Base-by-base conservation (phyloP, 2,888 invertebrate genomes). In the Meteorus cinctellus region DNA sequence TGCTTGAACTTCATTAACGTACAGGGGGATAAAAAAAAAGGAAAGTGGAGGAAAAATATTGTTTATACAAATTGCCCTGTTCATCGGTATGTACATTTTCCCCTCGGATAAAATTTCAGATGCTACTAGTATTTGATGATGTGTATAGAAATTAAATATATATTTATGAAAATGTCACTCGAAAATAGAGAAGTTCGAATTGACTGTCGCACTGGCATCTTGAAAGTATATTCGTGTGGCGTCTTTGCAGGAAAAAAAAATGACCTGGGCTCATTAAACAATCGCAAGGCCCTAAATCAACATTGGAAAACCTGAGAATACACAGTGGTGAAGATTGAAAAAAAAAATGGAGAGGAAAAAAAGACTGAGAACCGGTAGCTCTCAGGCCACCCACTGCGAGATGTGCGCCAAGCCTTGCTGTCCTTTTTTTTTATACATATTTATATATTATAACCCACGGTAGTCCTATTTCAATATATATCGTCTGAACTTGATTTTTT, bases 211-310 rank as follows among this genome's bases (percentile, higher is more conserved):
- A 19, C 4, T 55, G 55, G 55, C 19, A 55, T 55, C 24, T 8
- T 24, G n/a, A 55, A 55, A 55, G 55, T 19, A 8, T n/a, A 6
- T 19, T 55, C 55, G 55, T 55, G 19, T 19, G 55, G 19, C n/a
- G 55, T 55, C 55, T 55, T 19, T 55, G 19, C 8, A 48, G 48
- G n/a, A 19, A 55, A 55, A 24, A 73, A 67, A 78, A 78, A 45
- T 45, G 51, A 76, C 34, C 77, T 70, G 75, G 71, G 78, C 72
- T 80, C 81, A 82, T 84, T 81, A 82, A 83, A 83, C 81, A 83
- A 84, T 82, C 34, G 31, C 84, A 71, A 79, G 72, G 72, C 78
- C 83, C 84, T 84, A 82, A 84, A 80, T 81, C 81, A 84, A 84
- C 82, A 84, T 78, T 60, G 67, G 41, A 70, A 76, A 73, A 76